These are phyloP conservation scores for Hydrotaea diabolus DNA, from an alignment of 2,888 invertebrate species.

Conservation along the genomic window DNA sequence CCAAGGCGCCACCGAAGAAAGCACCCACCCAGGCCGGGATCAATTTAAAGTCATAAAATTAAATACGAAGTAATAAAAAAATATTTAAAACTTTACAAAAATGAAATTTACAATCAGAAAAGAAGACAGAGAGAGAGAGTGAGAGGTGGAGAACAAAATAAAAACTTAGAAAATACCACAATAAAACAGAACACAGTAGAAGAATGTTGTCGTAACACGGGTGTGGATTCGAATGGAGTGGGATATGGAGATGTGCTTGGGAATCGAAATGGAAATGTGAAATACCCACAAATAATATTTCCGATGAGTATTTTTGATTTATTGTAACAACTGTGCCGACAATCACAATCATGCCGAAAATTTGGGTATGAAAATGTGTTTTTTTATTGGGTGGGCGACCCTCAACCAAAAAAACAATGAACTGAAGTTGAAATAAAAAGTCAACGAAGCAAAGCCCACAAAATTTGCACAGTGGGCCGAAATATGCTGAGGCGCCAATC, in stretches of 20 bases:
- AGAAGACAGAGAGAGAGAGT: too few species aligned
- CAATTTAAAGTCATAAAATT: conserved; percentile 52
- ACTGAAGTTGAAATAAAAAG: conserved; percentile 25
- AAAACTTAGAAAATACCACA: conserved; percentile 10
- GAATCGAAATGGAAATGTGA: too few species aligned
- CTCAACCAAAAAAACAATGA: conserved; percentile 26
- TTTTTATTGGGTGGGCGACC: conserved; percentile 66
- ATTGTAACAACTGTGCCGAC: conserved; percentile 68
- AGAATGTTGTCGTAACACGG: conserved; percentile 54
- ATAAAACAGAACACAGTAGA: conserved; percentile 44
- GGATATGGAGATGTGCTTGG: neutral
- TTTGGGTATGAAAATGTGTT: conserved; percentile 57
- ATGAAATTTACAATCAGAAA: neutral
- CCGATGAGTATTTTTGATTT: conserved; percentile 67
- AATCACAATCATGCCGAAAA: conserved; percentile 47
- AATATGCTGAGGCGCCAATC: too few species aligned
- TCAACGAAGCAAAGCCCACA: conserved; percentile 11
- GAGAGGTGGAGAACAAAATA: too few species aligned
- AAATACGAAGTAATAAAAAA: conserved; percentile 49
- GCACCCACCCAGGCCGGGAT: conserved; percentile 58
- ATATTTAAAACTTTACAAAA: conserved; percentile 48
- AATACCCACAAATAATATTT: conserved; percentile 54
- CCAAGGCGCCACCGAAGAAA: conserved; percentile 62
- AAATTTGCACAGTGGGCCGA: neutral
- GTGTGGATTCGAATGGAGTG: neutral